Percentiles rank a stretch among this genome's conserved stretches.
Conservation (phyloP, 2,113 vertebrate genomes). For the Uropsilus gracilis region DNA sequence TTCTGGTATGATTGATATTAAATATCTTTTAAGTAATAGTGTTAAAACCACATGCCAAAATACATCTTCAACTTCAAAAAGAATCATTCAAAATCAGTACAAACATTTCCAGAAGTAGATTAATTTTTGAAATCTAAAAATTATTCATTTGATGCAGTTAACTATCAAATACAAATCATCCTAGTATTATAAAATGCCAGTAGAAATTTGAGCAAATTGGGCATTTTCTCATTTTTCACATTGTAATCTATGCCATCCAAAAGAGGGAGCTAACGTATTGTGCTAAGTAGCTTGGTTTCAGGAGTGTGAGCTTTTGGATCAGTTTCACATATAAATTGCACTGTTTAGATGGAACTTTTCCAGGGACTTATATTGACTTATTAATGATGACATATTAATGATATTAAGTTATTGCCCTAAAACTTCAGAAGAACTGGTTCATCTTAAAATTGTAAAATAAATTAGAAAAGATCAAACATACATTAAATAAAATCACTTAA, state of each 20-base stretch:
- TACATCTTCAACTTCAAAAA: neutral
- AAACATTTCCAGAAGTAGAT: neutral
- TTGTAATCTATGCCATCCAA: constrained; percentile 76
- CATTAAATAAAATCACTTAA: neutral
- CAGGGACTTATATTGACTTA: neutral
- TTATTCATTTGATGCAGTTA: neutral
- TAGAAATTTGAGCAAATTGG: neutral
- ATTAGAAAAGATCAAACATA: neutral
- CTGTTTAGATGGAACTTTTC: neutral
- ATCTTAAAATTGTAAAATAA: neutral
- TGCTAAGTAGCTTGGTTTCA: constrained; percentile 49
- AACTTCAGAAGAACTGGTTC: neutral
- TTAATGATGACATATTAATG: neutral
- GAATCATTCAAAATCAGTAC: neutral
- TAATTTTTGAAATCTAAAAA: neutral
- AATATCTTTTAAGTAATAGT: neutral
- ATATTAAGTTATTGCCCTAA: neutral
- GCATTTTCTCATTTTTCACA: neutral
- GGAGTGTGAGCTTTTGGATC: neutral
- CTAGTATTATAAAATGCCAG: neutral
- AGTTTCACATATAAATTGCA: neutral
- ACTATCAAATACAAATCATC: neutral
- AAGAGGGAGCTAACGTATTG: constrained; percentile 85
- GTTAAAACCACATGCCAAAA: neutral
- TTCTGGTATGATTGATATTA: neutral